Conservation (phyloP, 2,113 vertebrate species). For the Ariopsis seemanni region DNA sequence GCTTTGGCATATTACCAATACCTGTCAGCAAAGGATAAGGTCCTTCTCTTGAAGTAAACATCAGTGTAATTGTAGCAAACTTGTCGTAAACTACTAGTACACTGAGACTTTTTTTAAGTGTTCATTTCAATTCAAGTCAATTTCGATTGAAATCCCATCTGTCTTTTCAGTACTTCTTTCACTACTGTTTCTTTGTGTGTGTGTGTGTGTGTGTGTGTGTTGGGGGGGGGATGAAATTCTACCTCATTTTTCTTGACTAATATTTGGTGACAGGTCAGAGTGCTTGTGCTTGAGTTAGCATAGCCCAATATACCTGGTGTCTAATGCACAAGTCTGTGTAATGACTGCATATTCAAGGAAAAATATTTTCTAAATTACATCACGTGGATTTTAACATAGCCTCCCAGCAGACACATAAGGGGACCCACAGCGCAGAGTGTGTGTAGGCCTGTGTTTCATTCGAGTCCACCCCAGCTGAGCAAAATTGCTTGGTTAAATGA, state of each 20-base stretch:
- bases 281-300: conserved; percentile 40
- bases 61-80: background rate
- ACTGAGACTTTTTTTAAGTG: background rate
- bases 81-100: background rate
- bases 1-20: background rate
- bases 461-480: conserved; percentile 26
- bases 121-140: background rate
- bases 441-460: conserved; percentile 25
- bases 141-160: background rate
- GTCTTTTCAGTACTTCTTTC: background rate
- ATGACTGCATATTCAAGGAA: conserved; percentile 49
- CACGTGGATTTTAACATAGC: conserved; percentile 53
- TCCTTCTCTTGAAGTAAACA: background rate
- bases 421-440: conserved; percentile 29
- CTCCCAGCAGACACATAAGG: conserved; percentile 40
- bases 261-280: conserved; percentile 41
- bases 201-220: background rate
- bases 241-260: conserved; percentile 51
- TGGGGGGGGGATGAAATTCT: background rate
- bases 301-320: conserved; percentile 43
- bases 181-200: background rate
- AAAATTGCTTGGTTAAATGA: conserved; percentile 41
- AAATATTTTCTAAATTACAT: conserved; percentile 54
- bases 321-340: conserved; percentile 24
- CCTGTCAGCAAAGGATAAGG: background rate